Percentiles rank a stretch among this genome's conserved stretches.
Conservation (phyloP, 2,797 vertebrate genomes). For the Steatocranus sp. region DNA sequence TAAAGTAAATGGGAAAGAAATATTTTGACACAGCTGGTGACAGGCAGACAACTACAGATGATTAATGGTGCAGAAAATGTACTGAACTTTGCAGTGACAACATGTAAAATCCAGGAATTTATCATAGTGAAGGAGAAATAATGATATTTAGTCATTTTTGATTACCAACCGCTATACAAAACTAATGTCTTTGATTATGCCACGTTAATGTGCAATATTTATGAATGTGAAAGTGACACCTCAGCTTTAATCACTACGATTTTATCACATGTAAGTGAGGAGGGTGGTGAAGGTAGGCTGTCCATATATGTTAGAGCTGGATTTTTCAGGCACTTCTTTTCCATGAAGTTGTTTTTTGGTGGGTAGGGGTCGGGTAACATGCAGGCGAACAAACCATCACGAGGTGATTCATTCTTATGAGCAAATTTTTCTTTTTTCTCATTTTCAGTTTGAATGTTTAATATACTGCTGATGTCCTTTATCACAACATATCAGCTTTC, state of each 20-base stretch:
- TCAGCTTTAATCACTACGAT: background rate
- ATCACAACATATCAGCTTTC: background rate
- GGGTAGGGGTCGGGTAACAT: background rate
- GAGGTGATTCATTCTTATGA: background rate
- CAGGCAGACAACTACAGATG: background rate
- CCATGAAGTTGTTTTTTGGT: background rate
- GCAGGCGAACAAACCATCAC: background rate
- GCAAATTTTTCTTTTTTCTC: background rate
- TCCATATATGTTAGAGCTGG: background rate
- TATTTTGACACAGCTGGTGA: background rate
- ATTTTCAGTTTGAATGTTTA: background rate
- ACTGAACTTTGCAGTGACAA: background rate
- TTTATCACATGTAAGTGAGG: background rate
- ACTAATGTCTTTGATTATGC: background rate
- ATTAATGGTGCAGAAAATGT: background rate
- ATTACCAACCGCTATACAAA: background rate
- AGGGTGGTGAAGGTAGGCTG: background rate
- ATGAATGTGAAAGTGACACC: background rate
- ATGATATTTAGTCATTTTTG: background rate
- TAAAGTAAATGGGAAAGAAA: background rate
- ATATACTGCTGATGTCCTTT: background rate
- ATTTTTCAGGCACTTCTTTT: background rate
- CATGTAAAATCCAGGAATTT: background rate
- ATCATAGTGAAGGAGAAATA: background rate
- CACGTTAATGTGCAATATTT: background rate